These are phyloP conservation scores for Tetrao urogallus DNA, from an alignment of 2,113 vertebrate species.

Conservation along the genomic window DNA sequence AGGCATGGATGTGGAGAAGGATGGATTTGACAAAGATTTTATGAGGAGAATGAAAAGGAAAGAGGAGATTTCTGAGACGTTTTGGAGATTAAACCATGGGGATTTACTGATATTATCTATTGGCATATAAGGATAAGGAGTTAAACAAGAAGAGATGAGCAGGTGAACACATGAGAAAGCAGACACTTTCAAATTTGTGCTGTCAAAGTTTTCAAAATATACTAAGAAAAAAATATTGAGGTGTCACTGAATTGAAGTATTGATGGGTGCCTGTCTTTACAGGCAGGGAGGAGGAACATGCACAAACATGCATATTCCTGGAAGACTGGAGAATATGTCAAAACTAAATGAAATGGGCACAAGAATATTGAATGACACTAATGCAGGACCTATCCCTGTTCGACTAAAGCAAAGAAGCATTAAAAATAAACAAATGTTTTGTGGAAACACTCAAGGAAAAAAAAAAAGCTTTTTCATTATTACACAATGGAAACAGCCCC, in stretches of 20 bases:
- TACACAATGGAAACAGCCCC: background rate
- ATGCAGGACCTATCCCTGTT: background rate
- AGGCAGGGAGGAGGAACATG: background rate
- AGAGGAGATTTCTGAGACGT: conserved; percentile 63
- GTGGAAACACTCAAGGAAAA: background rate
- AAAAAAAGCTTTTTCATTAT: background rate
- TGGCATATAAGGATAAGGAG: conserved; percentile 60
- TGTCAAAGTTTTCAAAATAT: conserved; percentile 53
- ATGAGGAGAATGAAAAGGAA: conserved; percentile 53
- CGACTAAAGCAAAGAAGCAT: background rate
- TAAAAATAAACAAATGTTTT: conserved; percentile 37
- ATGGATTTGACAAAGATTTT: conserved; percentile 71
- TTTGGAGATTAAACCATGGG: conserved; percentile 71
- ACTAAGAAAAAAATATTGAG: conserved; percentile 35
- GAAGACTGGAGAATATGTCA: background rate
- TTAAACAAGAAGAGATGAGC: conserved; percentile 58
- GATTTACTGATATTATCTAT: conserved; percentile 73
- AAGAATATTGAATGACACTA: background rate
- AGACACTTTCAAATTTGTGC: conserved; percentile 48
- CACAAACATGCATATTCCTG: background rate
- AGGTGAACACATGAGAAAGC: conserved; percentile 34
- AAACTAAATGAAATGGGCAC: background rate
- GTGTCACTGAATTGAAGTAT: conserved; percentile 22
- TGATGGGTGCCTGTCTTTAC: background rate
- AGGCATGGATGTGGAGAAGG: conserved; percentile 61